phyloP scores from a whole-genome alignment of 2,797 vertebrate species.

The Vespertilio murinus region DNA sequence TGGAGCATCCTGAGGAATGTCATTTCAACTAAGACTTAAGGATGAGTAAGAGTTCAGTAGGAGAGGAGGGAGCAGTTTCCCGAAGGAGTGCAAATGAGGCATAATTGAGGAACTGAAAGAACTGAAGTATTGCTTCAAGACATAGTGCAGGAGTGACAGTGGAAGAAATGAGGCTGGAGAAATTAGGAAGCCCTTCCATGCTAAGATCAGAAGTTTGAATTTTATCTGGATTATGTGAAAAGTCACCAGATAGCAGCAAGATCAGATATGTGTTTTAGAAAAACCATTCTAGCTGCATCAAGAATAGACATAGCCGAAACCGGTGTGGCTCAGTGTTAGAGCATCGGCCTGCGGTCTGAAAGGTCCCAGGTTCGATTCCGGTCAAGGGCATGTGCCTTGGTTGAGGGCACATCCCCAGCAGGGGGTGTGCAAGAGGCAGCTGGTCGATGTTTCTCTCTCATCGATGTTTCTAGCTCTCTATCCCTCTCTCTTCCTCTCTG shows the following conservation, averaged over 20 bases:
- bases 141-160: neutral
- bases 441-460: too few species aligned
- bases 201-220: neutral
- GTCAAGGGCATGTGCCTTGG: too few species aligned
- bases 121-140: neutral
- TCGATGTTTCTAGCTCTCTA: too few species aligned
- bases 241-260: neutral
- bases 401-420: too few species aligned
- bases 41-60: neutral
- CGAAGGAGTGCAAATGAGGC: neutral
- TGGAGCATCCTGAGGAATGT: neutral
- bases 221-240: conserved; percentile 2
- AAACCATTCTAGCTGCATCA: neutral
- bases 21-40: neutral
- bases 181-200: neutral
- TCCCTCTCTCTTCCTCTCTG: too few species aligned
- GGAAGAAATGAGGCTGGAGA: neutral
- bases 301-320: neutral
- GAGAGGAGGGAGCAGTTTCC: neutral
- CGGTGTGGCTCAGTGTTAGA: too few species aligned
- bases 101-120: neutral
- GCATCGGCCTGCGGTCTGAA: too few species aligned
- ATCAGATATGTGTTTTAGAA: neutral
- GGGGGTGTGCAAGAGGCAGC: too few species aligned
- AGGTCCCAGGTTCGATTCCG: too few species aligned